Percentiles rank a stretch among this genome's conserved stretches.
phyloP scores from a whole-genome alignment of 2,888 invertebrate species.

The Podotricha telesiphe region DNA sequence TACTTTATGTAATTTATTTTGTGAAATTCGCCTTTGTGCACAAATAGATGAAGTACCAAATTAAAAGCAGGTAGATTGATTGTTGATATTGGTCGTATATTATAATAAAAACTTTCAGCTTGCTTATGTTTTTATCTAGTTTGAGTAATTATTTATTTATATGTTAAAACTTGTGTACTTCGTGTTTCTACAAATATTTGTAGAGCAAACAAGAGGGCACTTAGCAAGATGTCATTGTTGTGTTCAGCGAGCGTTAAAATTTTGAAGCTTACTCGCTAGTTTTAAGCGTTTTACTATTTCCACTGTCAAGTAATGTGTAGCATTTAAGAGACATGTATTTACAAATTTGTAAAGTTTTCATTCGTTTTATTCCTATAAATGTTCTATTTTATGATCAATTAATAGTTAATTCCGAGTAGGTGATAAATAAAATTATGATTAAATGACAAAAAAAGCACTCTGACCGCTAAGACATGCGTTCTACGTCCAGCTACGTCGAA shows the following conservation, averaged over 20 bases:
- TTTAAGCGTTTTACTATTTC: conserved; percentile 38
- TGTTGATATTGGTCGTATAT: no score
- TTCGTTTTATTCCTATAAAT: not conserved
- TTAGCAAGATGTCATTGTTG: conserved; percentile 69
- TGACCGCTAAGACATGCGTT: no score
- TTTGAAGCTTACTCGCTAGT: conserved; percentile 38
- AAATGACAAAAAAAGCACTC: no score
- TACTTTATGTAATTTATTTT: conserved; percentile 24
- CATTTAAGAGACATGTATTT: conserved; percentile 40
- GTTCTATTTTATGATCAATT: not conserved
- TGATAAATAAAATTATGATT: no score
- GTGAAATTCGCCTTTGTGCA: not conserved
- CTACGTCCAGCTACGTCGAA: no score
- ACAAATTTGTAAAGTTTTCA: conserved; percentile 29
- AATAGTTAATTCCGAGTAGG: no score
- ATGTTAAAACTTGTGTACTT: conserved; percentile 59
- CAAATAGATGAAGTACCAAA: not conserved
- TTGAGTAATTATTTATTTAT: conserved; percentile 70
- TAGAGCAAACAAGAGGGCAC: conserved; percentile 67
- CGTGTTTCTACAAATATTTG: conserved; percentile 69
- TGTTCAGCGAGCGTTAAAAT: conserved; percentile 55
- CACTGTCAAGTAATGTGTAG: conserved; percentile 38
- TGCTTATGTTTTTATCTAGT: no score
- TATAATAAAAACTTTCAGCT: no score
- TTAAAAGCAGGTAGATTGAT: not conserved